Base-by-base conservation (phyloP, 2,888 invertebrate species). In the Galerucella nymphaeae region DNA sequence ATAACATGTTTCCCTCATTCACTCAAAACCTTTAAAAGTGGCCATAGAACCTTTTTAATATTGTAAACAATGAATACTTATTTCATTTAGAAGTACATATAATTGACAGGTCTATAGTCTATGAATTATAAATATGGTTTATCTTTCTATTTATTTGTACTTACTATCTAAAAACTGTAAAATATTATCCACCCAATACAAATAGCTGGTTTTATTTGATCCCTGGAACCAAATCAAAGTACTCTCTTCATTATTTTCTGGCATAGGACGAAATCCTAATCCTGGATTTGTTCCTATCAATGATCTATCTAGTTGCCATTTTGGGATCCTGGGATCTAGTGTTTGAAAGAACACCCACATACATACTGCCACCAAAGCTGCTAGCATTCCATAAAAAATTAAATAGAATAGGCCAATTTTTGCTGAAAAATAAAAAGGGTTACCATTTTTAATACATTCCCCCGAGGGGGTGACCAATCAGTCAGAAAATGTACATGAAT, bases 221-320 rank as follows among this genome's bases (percentile, higher is more conserved):
- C 94, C 95, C 84, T 93, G 93, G 88, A 97, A 98, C 94, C 97
- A 96, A 86, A 99, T 96, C 77, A 99, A 90, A 48, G 98, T 97
- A 85, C 97, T 98, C 81, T 96, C 96, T 58, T 96, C 94, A 84
- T 97, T 96, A 53, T 90, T 90, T 70, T 90, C 89, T 9, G 98
- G 96, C 90, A 94, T 92, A 9, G 99, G 99, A 77, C 98, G 90
- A 88, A 97, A 99, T 75, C 98, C 98, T 70, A 99, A 89, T 67
- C 98, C 98, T 78, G 99, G 99, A 89, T 97, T 98, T 80, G 94
- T 94, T 82, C 98, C 98, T 82, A 98, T 97, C 80, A 97, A 91
- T 74, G 97, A 96, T 72, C 90, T 86, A 45, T 94, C 93, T 75
- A 96, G 89, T 84, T 93, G 93, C 95, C 96, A 98, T 87, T 93